These are phyloP conservation scores for Palloptera scutellata DNA, from an alignment of 2,888 invertebrate genomes.

Conservation along the genomic window DNA sequence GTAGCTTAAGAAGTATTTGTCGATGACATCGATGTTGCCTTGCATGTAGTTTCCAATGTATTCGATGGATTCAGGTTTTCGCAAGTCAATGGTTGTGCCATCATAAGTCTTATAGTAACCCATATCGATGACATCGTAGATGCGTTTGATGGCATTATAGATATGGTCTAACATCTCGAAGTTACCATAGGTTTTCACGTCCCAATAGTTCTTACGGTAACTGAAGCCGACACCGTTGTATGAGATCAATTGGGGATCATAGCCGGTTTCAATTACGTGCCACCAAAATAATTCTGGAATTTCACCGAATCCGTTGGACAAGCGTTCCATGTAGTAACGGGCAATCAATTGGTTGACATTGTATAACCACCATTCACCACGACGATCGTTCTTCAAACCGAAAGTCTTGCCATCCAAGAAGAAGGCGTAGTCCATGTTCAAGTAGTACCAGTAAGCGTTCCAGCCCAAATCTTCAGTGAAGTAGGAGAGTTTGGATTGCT, in stretches of 20 bases:
- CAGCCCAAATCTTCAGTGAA: conserved; percentile 76
- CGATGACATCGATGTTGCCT: conserved; percentile 62
- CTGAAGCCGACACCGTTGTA: conserved; percentile 73
- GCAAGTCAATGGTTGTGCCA: conserved; percentile 48
- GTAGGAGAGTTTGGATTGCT: conserved; percentile 70
- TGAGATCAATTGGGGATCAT: conserved; percentile 70
- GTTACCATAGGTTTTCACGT: conserved; percentile 62
- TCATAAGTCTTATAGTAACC: conserved; percentile 59
- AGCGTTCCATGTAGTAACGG: conserved; percentile 78
- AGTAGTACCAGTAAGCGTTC: conserved; percentile 71
- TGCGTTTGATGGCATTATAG: conserved; percentile 57
- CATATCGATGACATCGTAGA: conserved; percentile 65
- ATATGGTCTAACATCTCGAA: conserved; percentile 44
- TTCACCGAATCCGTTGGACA: conserved; percentile 73
- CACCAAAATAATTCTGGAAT: conserved; percentile 68
- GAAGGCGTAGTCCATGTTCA: conserved; percentile 69
- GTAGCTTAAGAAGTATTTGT: conserved; percentile 46
- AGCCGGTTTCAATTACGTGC: conserved; percentile 68
- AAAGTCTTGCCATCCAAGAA: conserved; percentile 69
- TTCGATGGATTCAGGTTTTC: conserved; percentile 64
- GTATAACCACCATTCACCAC: conserved; percentile 72
- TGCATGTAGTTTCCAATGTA: conserved; percentile 68
- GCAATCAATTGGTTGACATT: conserved; percentile 73
- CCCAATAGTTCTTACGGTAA: conserved; percentile 68
- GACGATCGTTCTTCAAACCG: conserved; percentile 66